Percentiles rank a stretch among this genome's conserved stretches.
Evolutionary conservation across 2,113 vertebrate genomes (phyloP).

Genomic region (Neogale vison): DNA sequence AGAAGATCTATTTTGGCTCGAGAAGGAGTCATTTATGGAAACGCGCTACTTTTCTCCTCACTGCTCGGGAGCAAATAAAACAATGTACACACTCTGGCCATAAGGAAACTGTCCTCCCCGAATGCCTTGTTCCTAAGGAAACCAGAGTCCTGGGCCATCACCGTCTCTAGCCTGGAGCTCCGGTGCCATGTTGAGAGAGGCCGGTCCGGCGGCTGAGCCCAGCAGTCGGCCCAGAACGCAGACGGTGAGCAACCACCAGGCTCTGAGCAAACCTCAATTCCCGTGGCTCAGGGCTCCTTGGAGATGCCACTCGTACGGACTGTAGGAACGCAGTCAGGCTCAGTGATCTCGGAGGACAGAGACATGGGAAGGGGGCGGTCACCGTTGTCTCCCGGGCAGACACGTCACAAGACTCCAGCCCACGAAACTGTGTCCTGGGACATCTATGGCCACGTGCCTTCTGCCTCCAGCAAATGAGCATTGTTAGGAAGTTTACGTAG

Average conservation of each 20-base stretch:
- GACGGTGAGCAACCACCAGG: fast-evolving
- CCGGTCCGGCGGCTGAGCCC: fast-evolving
- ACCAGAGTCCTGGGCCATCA: fast-evolving
- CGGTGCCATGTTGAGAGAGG: neutral
- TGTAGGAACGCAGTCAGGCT: too few relatives aligned
- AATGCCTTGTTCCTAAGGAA: neutral
- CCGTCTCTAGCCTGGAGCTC: neutral
- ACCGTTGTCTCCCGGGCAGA: neutral
- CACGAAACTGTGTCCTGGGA: fast-evolving
- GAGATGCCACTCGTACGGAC: neutral
- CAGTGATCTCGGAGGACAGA: too few relatives aligned
- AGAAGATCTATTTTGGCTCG: neutral
- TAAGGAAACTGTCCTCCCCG: neutral
- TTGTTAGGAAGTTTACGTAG: fast-evolving
- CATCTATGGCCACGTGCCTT: neutral
- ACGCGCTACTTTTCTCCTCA: too few relatives aligned
- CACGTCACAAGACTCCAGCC: neutral
- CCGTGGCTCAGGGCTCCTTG: fast-evolving
- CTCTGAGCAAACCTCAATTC: neutral
- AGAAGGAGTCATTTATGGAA: neutral
- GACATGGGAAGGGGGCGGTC: too few relatives aligned
- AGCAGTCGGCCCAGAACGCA: too few relatives aligned
- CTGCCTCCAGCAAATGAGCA: too few relatives aligned
- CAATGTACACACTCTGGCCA: neutral
- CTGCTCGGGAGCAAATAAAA: neutral